phyloP scores from a whole-genome alignment of 2,888 invertebrate genomes.

The Imbricaverruca yamaguchii region DNA sequence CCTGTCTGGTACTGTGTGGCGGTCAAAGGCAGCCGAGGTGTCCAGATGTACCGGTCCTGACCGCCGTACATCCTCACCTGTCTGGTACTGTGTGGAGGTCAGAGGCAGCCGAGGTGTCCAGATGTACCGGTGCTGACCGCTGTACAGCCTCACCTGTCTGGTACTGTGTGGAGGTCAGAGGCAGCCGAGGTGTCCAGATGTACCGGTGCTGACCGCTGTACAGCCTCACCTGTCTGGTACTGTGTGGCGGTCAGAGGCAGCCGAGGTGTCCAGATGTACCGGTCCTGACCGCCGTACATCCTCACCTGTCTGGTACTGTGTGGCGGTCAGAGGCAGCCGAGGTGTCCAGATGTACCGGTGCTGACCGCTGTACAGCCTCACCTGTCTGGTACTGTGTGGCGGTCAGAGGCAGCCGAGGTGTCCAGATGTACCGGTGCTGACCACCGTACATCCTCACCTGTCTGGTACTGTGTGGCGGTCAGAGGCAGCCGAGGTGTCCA shows the following conservation, averaged over 20 bases:
- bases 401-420: conserved; percentile 54
- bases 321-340: conserved; percentile 38
- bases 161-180: not conserved
- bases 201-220: not conserved
- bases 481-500: conserved; percentile 38
- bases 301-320: not conserved
- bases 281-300: conserved; percentile 44
- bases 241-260: conserved; percentile 66
- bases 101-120: conserved; percentile 51
- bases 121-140: conserved; percentile 42
- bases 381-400: conserved; percentile 50
- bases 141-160: conserved; percentile 37
- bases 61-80: not conserved
- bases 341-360: not conserved
- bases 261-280: conserved; percentile 36
- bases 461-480: not conserved
- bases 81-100: conserved; percentile 53
- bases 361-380: not conserved
- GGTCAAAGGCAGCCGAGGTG: conserved; percentile 38
- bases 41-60: not conserved
- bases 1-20: not conserved
- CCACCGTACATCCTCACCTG: not conserved
- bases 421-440: conserved; percentile 35
- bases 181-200: conserved; percentile 38
- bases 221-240: conserved; percentile 3